A percentile compares a stretch with the other conserved stretches of the same genome.
These are phyloP conservation scores for Sinocyclocheilus anshuiensis DNA, from an alignment of 2,113 vertebrate species.

Conservation along the genomic window DNA sequence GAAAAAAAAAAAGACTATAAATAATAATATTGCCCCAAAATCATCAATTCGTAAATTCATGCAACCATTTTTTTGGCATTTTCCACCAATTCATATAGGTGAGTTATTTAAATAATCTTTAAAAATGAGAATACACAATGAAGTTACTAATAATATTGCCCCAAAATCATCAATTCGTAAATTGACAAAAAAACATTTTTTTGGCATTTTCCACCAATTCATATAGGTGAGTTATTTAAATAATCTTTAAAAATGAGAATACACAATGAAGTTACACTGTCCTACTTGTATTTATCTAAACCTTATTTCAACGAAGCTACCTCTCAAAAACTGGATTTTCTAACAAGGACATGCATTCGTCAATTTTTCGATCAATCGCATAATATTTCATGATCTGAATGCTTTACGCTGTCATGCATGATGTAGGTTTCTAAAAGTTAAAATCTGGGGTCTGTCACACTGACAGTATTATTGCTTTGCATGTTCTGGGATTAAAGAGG, in stretches of 20 bases:
- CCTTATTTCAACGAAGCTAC: neutral
- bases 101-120: constrained; percentile 4
- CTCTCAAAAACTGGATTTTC: neutral
- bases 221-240: neutral
- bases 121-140: neutral
- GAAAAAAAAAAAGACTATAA: constrained; percentile 36
- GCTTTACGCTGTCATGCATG: neutral
- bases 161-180: constrained; percentile 21
- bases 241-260: neutral
- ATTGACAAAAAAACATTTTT: constrained; percentile 21
- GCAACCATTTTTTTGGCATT: neutral
- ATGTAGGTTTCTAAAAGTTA: neutral
- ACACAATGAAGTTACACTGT: neutral
- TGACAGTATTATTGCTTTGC: constrained; percentile 11
- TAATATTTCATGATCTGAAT: neutral
- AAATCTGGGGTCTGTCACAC: neutral
- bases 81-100: neutral
- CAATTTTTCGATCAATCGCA: neutral
- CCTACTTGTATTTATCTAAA: neutral
- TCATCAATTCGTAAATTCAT: constrained; percentile 21
- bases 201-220: neutral
- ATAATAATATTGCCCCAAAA: constrained; percentile 56
- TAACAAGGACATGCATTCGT: neutral
- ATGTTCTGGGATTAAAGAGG: constrained; percentile 3
- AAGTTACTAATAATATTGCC: constrained; percentile 54